Evolutionary conservation across 2,797 vertebrate species (phyloP), one percentile per base, ranked within the genome.

Genomic region (Mionectes olivaceus): DNA sequence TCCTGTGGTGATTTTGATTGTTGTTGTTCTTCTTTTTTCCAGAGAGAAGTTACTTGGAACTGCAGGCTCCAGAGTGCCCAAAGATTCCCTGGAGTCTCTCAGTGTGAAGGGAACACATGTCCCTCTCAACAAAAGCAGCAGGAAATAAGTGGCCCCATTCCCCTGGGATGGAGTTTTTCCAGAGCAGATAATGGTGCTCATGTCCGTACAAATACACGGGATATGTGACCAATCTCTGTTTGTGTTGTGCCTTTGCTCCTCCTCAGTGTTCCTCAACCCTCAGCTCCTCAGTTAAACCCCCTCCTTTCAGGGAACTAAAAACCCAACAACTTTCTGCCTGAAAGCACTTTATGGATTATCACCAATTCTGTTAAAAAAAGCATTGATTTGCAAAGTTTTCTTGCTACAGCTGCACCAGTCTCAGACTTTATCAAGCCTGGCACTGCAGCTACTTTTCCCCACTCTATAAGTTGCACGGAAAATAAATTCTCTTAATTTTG

Each of bases 41-140:
- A 99, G 99, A 87, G 98, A 98, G 92, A 98, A 97, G 70, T 43
- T 77, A 15, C 96, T 90, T 28, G 90, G 96, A 73, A 24, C 96
- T 65, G 92, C 92, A 22, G 88, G 46, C 57, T 74, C 87, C 87
- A 95, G 94, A 90, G 91, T 87, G 94, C 52, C 81, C 67, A 92
- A 59, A 41, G 61, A 49, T 92, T 90, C 96, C 83, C 19, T 92
- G 79, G 97, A 97, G 85, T 87, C 97, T 28, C 97, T 98, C 30
- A 97, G 76, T 49, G 86, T 98, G 85, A 98, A 97, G 96, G 97
- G 96, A 89, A 98, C 97, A 17, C 94, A 80, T n/a, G 86, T 97
- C 30, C 93, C 94, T 92, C 92, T 97, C 82, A 97, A 95, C 78
- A 97, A 94, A 97, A 97, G 96, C 93, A 98, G 55, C 98, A 97